phyloP scores from a whole-genome alignment of 2,888 invertebrate species.

The Monopis laevigella region DNA sequence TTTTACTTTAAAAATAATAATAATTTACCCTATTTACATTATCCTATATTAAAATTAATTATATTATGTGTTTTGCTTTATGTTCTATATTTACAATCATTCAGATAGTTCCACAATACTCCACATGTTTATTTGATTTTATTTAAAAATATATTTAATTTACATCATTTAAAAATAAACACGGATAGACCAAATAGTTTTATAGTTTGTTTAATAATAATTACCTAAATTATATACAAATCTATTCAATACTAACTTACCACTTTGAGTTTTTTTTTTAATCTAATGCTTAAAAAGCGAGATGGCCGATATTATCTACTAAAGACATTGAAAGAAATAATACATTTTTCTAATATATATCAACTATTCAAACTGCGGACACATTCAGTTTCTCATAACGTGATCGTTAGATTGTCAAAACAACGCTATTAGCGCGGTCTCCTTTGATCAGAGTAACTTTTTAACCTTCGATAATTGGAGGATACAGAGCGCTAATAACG shows the following conservation, averaged over 20 bases:
- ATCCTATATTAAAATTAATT: conserved; percentile 25
- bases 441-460: too few species aligned
- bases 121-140: conserved; percentile 2
- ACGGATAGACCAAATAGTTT: not conserved
- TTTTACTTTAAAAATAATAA: conserved; percentile 16
- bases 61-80: conserved; percentile 6
- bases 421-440: too few species aligned
- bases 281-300: too few species aligned
- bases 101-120: conserved; percentile 7
- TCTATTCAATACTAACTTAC: not conserved
- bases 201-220: not conserved
- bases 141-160: not conserved
- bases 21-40: conserved; percentile 28
- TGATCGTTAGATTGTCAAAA: too few species aligned
- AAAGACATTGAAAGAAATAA: too few species aligned
- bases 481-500: too few species aligned
- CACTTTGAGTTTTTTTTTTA: too few species aligned
- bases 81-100: conserved; percentile 6
- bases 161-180: not conserved
- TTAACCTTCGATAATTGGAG: too few species aligned
- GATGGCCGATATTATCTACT: too few species aligned
- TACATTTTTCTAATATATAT: too few species aligned
- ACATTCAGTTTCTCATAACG: too few species aligned
- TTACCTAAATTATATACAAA: not conserved
- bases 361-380: too few species aligned